Percentiles rank a stretch among this genome's conserved stretches.
Conservation (phyloP, 2,888 invertebrate species). For the Mimumesa dahlbomi region DNA sequence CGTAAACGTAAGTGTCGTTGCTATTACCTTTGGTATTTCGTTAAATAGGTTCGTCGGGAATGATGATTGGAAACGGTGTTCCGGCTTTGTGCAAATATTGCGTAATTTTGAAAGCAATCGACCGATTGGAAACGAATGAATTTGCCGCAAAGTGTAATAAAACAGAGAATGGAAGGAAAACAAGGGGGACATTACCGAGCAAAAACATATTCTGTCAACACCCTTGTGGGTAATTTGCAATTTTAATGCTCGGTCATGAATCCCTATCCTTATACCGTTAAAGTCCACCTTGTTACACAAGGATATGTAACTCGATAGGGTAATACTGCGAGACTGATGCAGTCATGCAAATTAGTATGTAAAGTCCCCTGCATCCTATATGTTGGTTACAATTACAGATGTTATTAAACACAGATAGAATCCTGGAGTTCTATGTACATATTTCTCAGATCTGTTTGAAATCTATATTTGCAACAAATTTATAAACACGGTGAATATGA, state of each 20-base stretch:
- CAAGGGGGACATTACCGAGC: slow-evolving; percentile 25
- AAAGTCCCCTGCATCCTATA: slow-evolving; percentile 41
- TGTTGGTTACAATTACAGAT: too few species aligned
- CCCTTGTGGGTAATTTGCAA: slow-evolving; percentile 69
- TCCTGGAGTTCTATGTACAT: too few species aligned
- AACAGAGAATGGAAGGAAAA: neutral
- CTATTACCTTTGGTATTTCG: too few species aligned
- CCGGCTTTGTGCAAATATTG: neutral
- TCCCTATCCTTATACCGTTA: slow-evolving; percentile 25
- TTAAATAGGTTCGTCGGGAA: too few species aligned
- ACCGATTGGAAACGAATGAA: slow-evolving; percentile 1
- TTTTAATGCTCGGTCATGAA: slow-evolving; percentile 65
- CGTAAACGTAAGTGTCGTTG: too few species aligned
- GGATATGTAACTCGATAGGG: slow-evolving; percentile 60
- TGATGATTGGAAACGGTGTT: too few species aligned
- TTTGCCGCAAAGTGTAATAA: slow-evolving; percentile 1
- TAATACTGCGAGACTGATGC: slow-evolving; percentile 55
- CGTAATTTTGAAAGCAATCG: neutral
- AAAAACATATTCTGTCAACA: slow-evolving; percentile 57
- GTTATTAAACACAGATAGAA: too few species aligned
- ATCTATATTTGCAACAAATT: too few species aligned
- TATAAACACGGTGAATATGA: too few species aligned
- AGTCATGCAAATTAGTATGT: slow-evolving; percentile 57
- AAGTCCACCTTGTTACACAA: slow-evolving; percentile 26
- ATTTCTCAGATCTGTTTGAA: too few species aligned